Evolutionary conservation across 1,140 invertebrate species (phyloP).

Genomic region (Zaprionus ghesquierei): DNA sequence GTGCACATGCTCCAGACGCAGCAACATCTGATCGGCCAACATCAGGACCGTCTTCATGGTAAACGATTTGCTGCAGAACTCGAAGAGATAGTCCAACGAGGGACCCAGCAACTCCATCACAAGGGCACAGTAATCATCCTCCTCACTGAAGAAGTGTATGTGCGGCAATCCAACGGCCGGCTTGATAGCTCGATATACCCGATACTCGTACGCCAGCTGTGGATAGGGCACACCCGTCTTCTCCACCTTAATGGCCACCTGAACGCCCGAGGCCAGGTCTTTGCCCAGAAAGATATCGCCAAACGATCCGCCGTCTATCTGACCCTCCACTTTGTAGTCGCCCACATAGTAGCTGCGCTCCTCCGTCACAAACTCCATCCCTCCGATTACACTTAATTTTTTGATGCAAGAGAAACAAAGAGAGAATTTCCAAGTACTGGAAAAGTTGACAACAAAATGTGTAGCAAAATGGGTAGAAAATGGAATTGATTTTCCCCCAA

Average conservation of each 20-base stretch:
- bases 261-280: conserved; percentile 96
- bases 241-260: conserved; percentile 98
- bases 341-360: conserved; percentile 38
- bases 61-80: conserved; percentile 96
- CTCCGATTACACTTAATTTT: background rate
- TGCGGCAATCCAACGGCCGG: conserved; percentile 96
- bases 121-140: conserved; percentile 95
- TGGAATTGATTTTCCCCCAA: too few relatives aligned
- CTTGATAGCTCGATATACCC: conserved; percentile 94
- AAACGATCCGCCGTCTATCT: conserved; percentile 96
- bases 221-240: conserved; percentile 94
- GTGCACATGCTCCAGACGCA: conserved; percentile 95
- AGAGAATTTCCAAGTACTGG: too few relatives aligned
- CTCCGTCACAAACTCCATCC: background rate
- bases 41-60: conserved; percentile 98
- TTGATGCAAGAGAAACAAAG: background rate
- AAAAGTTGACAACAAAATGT: too few relatives aligned
- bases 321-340: conserved; percentile 87
- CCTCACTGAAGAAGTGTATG: conserved; percentile 94
- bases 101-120: conserved; percentile 98
- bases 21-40: conserved; percentile 96
- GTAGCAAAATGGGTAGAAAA: too few relatives aligned
- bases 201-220: conserved; percentile 96
- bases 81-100: conserved; percentile 97
- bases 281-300: conserved; percentile 98